Conservation (phyloP, 2,888 invertebrate genomes). For the Diogma glabrata region DNA sequence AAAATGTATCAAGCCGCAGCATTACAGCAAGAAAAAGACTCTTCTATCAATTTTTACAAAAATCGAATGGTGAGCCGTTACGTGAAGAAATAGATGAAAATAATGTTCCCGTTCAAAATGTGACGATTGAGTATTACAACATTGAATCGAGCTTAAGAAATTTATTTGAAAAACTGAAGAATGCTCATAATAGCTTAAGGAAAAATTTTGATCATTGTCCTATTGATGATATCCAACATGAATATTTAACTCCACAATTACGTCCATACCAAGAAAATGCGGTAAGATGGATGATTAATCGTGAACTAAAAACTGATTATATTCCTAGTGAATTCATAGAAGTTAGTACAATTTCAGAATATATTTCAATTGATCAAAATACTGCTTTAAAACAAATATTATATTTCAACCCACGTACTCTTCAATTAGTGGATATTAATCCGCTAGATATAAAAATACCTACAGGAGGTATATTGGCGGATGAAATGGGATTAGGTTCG, state of each 20-base stretch:
- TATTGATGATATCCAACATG: constrained; percentile 32
- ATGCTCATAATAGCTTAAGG: not conserved
- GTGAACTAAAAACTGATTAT: constrained; percentile 36
- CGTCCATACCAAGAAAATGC: constrained; percentile 53
- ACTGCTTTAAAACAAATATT: constrained; percentile 23
- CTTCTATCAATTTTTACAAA: not conserved
- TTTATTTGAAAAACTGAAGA: not conserved
- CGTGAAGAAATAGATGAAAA: not conserved
- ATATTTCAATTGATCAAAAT: constrained; percentile 14
- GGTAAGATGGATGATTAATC: constrained; percentile 55
- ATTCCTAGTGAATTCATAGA: constrained; percentile 10
- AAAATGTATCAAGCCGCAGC: too few species aligned
- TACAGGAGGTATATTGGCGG: constrained; percentile 61
- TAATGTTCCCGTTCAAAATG: too few species aligned
- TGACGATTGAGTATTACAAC: too few species aligned
- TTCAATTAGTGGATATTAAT: constrained; percentile 20
- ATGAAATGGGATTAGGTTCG: constrained; percentile 74
- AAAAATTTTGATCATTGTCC: too few species aligned
- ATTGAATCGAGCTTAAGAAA: not conserved
- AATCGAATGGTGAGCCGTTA: not conserved
- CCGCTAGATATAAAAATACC: constrained; percentile 33
- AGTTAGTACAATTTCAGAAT: not conserved
- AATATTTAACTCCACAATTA: constrained; percentile 38
- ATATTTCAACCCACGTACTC: constrained; percentile 26
- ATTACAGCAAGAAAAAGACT: too few species aligned